Percentiles rank a stretch among this genome's conserved stretches.
Conservation (phyloP, 2,888 invertebrate genomes). For the Yponomeuta evonymella region DNA sequence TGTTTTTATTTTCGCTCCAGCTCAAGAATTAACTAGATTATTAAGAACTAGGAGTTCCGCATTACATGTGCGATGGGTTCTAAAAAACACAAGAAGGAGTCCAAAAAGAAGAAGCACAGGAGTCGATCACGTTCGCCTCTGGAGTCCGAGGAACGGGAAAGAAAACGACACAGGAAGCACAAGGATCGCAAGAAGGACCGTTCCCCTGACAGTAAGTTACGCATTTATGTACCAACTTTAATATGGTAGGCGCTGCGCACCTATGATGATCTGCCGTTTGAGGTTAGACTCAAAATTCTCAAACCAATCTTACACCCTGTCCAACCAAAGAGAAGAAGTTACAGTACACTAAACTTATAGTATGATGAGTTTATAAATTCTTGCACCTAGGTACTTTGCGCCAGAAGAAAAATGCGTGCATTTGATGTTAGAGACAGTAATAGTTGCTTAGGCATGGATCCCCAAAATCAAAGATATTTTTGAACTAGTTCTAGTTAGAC, state of each 20-base stretch:
- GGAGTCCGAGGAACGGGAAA: conserved; percentile 73
- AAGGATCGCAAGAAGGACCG: conserved; percentile 71
- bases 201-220: conserved; percentile 76
- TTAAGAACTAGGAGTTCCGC: neutral
- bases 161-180: conserved; percentile 70
- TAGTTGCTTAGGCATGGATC: no score
- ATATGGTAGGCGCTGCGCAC: conserved; percentile 34
- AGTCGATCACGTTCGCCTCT: conserved; percentile 76
- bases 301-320: neutral
- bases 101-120: conserved; percentile 80
- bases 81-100: conserved; percentile 82
- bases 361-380: no score
- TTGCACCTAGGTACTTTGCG: no score
- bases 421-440: no score
- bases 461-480: no score
- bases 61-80: conserved; percentile 75
- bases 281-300: conserved; percentile 2
- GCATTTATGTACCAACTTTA: conserved; percentile 22
- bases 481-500: no score
- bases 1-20: neutral
- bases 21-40: neutral
- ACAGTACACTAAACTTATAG: no score
- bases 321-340: no score
- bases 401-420: no score
- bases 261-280: conserved; percentile 41